These are phyloP conservation scores for Scophthalmus maximus DNA, from an alignment of 2,113 vertebrate species.

Conservation along the genomic window DNA sequence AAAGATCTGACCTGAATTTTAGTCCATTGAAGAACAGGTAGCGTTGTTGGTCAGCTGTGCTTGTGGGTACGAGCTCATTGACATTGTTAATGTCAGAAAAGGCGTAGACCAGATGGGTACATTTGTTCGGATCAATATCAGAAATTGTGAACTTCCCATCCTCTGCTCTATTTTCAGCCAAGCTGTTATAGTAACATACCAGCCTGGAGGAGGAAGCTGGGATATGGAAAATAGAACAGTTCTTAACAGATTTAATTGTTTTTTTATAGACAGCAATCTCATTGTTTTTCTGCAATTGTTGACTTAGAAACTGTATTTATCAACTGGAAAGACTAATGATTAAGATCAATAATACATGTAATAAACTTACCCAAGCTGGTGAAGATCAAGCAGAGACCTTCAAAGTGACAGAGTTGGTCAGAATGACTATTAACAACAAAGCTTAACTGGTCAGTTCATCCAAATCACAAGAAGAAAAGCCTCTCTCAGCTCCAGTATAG, in stretches of 20 bases:
- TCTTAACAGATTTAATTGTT: background rate
- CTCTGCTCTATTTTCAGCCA: slow-evolving; percentile 80
- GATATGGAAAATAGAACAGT: background rate
- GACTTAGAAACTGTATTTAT: background rate
- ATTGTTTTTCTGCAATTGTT: background rate
- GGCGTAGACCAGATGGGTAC: slow-evolving; percentile 85
- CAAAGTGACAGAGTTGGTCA: background rate
- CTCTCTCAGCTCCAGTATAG: too few species aligned
- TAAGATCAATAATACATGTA: background rate
- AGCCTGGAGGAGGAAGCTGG: slow-evolving; percentile 79
- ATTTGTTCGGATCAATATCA: slow-evolving; percentile 80
- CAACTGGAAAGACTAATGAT: background rate
- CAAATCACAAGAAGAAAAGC: too few species aligned
- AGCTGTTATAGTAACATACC: slow-evolving; percentile 86
- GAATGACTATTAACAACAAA: background rate
- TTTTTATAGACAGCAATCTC: background rate
- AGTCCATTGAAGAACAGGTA: slow-evolving; percentile 82
- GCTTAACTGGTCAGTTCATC: too few species aligned
- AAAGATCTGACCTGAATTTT: slow-evolving; percentile 77
- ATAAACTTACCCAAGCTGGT: slow-evolving; percentile 33
- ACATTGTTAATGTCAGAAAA: slow-evolving; percentile 80
- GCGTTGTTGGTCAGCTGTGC: slow-evolving; percentile 77
- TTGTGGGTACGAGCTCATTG: slow-evolving; percentile 78
- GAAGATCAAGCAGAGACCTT: slow-evolving; percentile 38
- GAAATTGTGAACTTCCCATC: slow-evolving; percentile 72